Conservation (phyloP, 1,140 invertebrate species). For the Aphaenogaster ashmeadi region DNA sequence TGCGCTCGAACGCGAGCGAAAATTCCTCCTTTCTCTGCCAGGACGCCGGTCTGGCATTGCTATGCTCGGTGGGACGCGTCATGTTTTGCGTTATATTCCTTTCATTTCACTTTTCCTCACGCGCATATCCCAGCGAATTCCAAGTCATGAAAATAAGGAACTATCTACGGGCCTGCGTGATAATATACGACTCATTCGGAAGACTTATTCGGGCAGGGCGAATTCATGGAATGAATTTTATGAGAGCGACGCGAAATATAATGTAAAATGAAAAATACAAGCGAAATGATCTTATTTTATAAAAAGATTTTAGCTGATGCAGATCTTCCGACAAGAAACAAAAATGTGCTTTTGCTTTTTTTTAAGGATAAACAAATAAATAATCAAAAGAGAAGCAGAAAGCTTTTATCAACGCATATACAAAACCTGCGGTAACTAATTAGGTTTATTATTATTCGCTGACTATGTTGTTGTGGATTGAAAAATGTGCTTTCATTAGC, state of each 20-base stretch:
- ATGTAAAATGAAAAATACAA: background rate
- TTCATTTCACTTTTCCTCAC: slow-evolving; percentile 25
- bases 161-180: background rate
- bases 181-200: background rate
- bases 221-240: background rate
- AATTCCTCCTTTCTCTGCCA: slow-evolving; percentile 48
- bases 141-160: slow-evolving; percentile 7
- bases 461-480: background rate
- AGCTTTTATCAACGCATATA: background rate
- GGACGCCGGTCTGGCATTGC: slow-evolving; percentile 14
- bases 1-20: slow-evolving; percentile 17
- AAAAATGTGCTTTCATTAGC: slow-evolving; percentile 3
- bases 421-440: background rate
- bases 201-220: background rate
- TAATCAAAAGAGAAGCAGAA: background rate
- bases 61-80: background rate
- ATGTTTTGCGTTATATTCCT: slow-evolving; percentile 13
- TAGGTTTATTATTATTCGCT: slow-evolving; percentile 1
- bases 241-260: background rate
- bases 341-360: background rate
- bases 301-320: background rate
- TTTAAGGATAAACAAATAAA: background rate
- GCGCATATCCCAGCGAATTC: background rate
- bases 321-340: background rate
- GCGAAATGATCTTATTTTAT: background rate